Percentiles rank a stretch among this genome's conserved stretches.
phyloP scores from a whole-genome alignment of 2,113 vertebrate genomes.

The Saccopteryx leptura region DNA sequence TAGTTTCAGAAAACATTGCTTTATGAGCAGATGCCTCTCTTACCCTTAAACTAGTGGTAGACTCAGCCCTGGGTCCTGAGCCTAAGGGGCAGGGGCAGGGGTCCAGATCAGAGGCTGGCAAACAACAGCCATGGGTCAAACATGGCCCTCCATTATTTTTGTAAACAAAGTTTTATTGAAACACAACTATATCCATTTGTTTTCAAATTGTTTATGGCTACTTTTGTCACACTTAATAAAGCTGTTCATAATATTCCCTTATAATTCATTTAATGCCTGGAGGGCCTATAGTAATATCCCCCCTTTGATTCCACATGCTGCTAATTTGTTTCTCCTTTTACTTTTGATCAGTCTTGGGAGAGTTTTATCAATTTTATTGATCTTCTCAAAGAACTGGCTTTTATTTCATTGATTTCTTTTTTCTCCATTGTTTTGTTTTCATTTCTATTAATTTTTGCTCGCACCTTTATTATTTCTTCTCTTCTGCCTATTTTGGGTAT shows the following conservation, averaged over 20 bases:
- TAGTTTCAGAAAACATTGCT: background rate
- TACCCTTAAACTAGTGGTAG: background rate
- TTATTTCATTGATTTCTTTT: background rate
- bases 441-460: too few species aligned
- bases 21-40: background rate
- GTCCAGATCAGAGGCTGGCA: background rate
- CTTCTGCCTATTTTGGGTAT: background rate
- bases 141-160: background rate
- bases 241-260: constrained; percentile 1
- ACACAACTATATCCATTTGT: background rate
- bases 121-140: background rate
- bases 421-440: too few species aligned
- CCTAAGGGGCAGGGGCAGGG: background rate
- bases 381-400: background rate
- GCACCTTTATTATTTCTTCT: too few species aligned
- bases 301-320: background rate
- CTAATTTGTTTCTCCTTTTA: background rate
- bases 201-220: constrained; percentile 20
- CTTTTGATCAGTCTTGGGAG: background rate
- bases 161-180: background rate
- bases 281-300: background rate
- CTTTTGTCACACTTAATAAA: constrained; percentile 4
- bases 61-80: background rate
- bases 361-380: background rate
- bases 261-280: background rate